These are phyloP conservation scores for Euspilapteryx auroguttella DNA, from an alignment of 2,888 invertebrate species.

Conservation along the genomic window DNA sequence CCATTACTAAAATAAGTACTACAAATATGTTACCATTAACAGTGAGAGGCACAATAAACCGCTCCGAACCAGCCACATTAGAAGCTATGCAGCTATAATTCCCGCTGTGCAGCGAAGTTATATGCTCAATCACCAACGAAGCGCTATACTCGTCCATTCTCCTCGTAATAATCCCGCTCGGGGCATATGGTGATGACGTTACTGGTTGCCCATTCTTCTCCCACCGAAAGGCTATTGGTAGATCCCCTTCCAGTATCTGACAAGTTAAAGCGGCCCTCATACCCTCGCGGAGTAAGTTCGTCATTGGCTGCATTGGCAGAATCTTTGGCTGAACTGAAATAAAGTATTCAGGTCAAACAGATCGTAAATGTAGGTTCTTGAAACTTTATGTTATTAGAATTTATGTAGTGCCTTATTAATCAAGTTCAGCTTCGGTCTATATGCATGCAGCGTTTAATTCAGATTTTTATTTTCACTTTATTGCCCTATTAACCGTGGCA, in stretches of 20 bases:
- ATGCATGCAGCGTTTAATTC: constrained; percentile 16
- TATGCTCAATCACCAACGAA: constrained; percentile 82
- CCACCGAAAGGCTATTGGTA: constrained; percentile 91
- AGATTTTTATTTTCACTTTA: constrained; percentile 38
- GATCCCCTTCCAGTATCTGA: constrained; percentile 89
- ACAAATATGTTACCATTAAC: constrained; percentile 87
- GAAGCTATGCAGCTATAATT: constrained; percentile 92
- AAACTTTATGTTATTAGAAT: too few relatives aligned
- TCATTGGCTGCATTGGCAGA: constrained; percentile 80
- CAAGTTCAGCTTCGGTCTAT: too few relatives aligned
- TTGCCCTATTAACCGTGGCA: constrained; percentile 37
- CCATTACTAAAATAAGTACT: too few relatives aligned
- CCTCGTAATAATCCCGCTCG: constrained; percentile 44
- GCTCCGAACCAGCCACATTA: constrained; percentile 81
- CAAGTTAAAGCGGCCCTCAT: constrained; percentile 89
- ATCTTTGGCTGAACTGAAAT: constrained; percentile 80
- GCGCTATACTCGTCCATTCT: constrained; percentile 85
- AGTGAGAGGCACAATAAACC: constrained; percentile 76
- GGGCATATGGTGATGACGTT: constrained; percentile 61
- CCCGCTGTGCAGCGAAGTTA: constrained; percentile 83
- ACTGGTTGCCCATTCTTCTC: constrained; percentile 83
- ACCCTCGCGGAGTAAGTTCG: constrained; percentile 78
- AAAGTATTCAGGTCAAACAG: too few relatives aligned
- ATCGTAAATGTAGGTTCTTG: too few relatives aligned
- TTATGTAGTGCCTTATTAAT: too few relatives aligned